Evolutionary conservation across 2,888 invertebrate species (phyloP), one percentile per base, ranked within the genome.

Genomic region (Apamea monoglypha): DNA sequence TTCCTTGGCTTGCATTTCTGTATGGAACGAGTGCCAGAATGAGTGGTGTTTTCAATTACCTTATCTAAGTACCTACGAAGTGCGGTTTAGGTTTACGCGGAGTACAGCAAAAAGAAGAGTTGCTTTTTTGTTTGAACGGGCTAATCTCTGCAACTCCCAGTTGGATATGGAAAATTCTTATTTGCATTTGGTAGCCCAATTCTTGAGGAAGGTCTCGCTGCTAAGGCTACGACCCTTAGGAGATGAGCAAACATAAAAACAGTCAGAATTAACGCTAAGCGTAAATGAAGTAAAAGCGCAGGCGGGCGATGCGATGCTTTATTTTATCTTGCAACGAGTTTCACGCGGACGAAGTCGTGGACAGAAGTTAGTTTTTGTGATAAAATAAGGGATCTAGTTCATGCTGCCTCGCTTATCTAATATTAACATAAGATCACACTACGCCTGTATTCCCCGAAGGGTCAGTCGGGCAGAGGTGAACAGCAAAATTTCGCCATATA

Each of bases 1-100:
- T 78, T 85, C n/a, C 47, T 72, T 74, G 64, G 25, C 69, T 72
- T 61, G 74, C 64, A 72, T 68, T 74, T 69, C 66, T 56, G 40
- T 75, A 56, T 75, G 50, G 50, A 75, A 50, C 32, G 25, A 25
- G 29, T 66, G 74, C 56, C 61, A 56, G 73, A 82, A 56, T 82
- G 16, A 50, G 47, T 36, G 47, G 44, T 1, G 44, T 74, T 63
- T 56, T 73, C 18, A 72, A 68, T 32, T 63, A 44, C 18, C 8
- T 50, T 76, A 7, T 12, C 16, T 36, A 76, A 25, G 21, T 16
- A 76, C 25, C 5, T 61, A 21, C 12, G 21, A 75, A 18, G 16
- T 40, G 40, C 50, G 4, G 18, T 29, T 5, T 14, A 16, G 10
- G 44, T n/a, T 25, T 29, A 50, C 47, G 29, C 44, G 64, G 21